A percentile compares a stretch with the other conserved stretches of the same genome.
Conservation (phyloP, 1,140 invertebrate species). For the Batillaria attramentaria region DNA sequence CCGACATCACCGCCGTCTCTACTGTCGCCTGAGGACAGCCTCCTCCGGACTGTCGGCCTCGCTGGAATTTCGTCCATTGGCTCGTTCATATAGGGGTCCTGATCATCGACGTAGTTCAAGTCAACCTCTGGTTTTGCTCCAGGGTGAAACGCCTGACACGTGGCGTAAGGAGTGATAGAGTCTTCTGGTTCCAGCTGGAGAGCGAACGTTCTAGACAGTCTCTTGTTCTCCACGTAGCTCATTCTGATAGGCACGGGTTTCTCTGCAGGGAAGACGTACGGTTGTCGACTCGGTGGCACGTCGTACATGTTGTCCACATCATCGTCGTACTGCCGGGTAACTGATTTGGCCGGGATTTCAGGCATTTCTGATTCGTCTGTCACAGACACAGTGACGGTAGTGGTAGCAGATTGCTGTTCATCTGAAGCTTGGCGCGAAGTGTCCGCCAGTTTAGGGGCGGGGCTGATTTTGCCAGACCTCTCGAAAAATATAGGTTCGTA, state of each 20-base stretch:
- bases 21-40: too few relatives aligned
- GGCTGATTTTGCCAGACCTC: neutral
- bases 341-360: too few relatives aligned
- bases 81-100: constrained; percentile 24
- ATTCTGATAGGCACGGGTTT: neutral
- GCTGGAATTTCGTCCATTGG: too few relatives aligned
- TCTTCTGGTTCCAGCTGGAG: constrained; percentile 1
- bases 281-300: neutral
- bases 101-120: neutral
- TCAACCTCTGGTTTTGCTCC: too few relatives aligned
- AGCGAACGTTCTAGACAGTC: neutral
- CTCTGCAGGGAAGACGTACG: constrained; percentile 1
- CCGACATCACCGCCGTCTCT: too few relatives aligned
- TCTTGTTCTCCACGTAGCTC: constrained; percentile 1
- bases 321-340: constrained; percentile 14
- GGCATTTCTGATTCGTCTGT: too few relatives aligned
- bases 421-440: too few relatives aligned
- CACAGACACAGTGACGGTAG: too few relatives aligned
- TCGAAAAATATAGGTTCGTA: constrained; percentile 21
- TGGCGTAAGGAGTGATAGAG: constrained; percentile 14
- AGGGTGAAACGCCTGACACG: too few relatives aligned
- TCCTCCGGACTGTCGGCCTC: too few relatives aligned
- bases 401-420: too few relatives aligned
- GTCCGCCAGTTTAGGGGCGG: too few relatives aligned
- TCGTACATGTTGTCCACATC: constrained; percentile 20